These are phyloP conservation scores for Zapornia atra DNA, from an alignment of 2,113 vertebrate genomes.

Conservation along the genomic window DNA sequence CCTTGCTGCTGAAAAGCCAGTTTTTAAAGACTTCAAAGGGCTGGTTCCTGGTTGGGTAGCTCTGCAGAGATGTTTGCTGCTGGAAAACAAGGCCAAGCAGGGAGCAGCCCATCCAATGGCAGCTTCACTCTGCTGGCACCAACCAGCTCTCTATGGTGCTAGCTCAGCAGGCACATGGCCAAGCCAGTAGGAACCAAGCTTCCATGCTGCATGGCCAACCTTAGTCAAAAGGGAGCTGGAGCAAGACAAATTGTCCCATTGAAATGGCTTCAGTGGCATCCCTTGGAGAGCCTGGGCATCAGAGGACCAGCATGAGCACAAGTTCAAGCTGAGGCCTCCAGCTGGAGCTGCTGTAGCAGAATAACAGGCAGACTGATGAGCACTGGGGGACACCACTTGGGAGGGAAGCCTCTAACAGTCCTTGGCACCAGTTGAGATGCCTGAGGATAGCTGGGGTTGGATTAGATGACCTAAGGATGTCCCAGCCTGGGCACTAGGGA, in stretches of 20 bases:
- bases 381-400: not conserved
- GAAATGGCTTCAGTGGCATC: not conserved
- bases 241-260: not conserved
- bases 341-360: not conserved
- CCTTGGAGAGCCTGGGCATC: not conserved
- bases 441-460: not conserved
- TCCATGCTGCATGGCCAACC: not conserved
- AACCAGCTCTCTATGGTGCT: not conserved
- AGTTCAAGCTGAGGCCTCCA: not conserved
- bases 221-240: not conserved
- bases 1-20: not conserved
- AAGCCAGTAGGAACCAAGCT: not conserved
- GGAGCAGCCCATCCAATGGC: not conserved
- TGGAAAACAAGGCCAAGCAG: not conserved
- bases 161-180: fast-evolving
- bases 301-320: not conserved
- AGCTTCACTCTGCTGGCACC: not conserved
- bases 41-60: not conserved
- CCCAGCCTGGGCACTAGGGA: too few species aligned
- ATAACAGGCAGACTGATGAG: not conserved
- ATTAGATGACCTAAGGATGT: not conserved
- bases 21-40: not conserved
- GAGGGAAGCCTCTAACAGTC: not conserved
- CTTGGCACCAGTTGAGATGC: not conserved
- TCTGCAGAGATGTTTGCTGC: fast-evolving